phyloP scores from a whole-genome alignment of 2,113 vertebrate genomes.

The Theropithecus gelada region DNA sequence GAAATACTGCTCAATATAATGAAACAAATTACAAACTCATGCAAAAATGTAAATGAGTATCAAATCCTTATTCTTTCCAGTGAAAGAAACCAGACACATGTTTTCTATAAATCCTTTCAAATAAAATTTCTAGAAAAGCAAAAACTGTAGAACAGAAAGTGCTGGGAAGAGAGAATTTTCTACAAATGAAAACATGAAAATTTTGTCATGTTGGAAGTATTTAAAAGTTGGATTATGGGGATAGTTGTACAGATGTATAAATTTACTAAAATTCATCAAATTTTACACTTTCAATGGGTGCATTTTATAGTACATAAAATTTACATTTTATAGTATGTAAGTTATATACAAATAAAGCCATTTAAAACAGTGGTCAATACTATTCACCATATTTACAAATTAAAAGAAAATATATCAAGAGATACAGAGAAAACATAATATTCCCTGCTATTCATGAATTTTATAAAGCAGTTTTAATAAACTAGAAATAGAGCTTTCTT shows the following conservation, averaged over 20 bases:
- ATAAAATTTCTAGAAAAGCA: not conserved
- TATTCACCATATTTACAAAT: not conserved
- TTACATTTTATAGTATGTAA: not conserved
- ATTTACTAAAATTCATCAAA: not conserved
- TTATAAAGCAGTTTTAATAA: not conserved
- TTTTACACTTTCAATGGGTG: not conserved
- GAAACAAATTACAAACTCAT: not conserved
- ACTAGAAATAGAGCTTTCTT: not conserved
- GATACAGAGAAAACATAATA: not conserved
- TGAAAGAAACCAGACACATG: not conserved
- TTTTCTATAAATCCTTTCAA: not conserved
- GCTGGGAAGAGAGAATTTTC: not conserved
- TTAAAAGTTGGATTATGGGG: not conserved
- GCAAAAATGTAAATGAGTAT: not conserved
- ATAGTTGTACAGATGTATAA: not conserved
- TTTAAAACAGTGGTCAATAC: not conserved
- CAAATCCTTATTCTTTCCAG: not conserved
- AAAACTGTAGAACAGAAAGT: not conserved
- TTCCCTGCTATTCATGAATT: not conserved
- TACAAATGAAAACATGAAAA: not conserved
- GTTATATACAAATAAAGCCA: not conserved
- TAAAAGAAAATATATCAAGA: not conserved
- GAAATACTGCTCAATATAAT: not conserved
- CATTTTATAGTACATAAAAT: not conserved
- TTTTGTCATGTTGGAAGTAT: not conserved